phyloP scores from a whole-genome alignment of 2,113 vertebrate genomes.

The Drymodes brunneopygia region DNA sequence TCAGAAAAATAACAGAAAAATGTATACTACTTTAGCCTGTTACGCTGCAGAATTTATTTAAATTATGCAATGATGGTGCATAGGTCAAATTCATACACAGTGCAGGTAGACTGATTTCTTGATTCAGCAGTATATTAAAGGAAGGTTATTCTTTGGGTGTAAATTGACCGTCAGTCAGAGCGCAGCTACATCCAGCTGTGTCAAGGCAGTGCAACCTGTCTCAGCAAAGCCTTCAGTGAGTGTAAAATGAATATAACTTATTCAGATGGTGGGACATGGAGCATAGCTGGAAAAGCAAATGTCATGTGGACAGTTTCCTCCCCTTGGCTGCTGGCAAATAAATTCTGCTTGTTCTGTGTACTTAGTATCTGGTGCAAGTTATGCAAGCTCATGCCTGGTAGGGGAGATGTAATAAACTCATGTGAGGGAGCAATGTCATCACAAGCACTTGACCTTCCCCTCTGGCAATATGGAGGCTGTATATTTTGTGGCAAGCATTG shows the following conservation, averaged over 20 bases:
- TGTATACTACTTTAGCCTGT: neutral
- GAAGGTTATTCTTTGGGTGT: constrained; percentile 26
- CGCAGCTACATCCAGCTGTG: neutral
- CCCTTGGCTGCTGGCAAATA: constrained; percentile 29
- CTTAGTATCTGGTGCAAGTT: constrained; percentile 29
- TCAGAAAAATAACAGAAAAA: neutral
- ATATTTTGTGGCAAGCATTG: constrained; percentile 39
- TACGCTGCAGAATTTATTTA: neutral
- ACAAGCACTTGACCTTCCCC: constrained; percentile 58
- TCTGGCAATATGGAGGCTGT: constrained; percentile 12
- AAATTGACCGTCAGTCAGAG: constrained; percentile 41
- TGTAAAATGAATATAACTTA: constrained; percentile 41
- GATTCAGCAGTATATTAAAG: constrained; percentile 53
- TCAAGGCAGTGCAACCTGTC: constrained; percentile 53
- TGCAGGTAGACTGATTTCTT: neutral
- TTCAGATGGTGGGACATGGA: neutral
- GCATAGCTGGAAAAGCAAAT: constrained; percentile 23
- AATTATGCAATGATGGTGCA: neutral
- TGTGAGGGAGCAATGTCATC: constrained; percentile 51
- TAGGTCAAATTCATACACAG: neutral
- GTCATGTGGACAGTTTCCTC: constrained; percentile 11
- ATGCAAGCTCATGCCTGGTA: constrained; percentile 42
- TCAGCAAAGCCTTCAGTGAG: constrained; percentile 36
- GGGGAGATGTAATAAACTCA: constrained; percentile 57
- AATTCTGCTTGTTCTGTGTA: constrained; percentile 48